Conservation (phyloP, 1,140 invertebrate species). For the Trinorchestia longiramus region DNA sequence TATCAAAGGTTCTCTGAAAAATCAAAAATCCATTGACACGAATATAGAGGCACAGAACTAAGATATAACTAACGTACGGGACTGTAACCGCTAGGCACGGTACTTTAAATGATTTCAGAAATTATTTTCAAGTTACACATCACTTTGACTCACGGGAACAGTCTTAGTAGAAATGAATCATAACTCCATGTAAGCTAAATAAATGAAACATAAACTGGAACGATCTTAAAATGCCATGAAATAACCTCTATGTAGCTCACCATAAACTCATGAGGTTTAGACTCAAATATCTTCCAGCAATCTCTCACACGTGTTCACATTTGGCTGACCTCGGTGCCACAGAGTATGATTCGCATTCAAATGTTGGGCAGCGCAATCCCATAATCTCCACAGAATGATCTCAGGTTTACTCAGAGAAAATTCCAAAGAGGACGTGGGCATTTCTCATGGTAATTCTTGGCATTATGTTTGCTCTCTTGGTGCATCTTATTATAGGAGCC, state of each 20-base stretch:
- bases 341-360: not conserved
- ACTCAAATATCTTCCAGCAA: not conserved
- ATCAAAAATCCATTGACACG: no score
- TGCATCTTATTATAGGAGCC: constrained; percentile 29
- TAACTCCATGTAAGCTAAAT: no score
- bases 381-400: constrained; percentile 38
- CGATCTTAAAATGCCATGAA: not conserved
- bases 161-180: no score
- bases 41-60: no score
- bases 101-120: no score
- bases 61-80: no score
- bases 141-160: no score
- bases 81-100: no score
- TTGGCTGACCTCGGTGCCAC: not conserved
- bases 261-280: not conserved
- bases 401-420: constrained; percentile 24
- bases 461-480: constrained; percentile 47
- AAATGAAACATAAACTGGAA: not conserved
- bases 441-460: constrained; percentile 53
- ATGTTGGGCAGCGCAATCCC: constrained; percentile 20
- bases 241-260: not conserved
- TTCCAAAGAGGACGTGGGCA: constrained; percentile 15
- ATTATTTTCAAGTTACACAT: no score
- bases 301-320: not conserved
- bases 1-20: no score